Evolutionary conservation across 1,140 invertebrate genomes (phyloP).

Genomic region (Pseudomyrmex pallidus): DNA sequence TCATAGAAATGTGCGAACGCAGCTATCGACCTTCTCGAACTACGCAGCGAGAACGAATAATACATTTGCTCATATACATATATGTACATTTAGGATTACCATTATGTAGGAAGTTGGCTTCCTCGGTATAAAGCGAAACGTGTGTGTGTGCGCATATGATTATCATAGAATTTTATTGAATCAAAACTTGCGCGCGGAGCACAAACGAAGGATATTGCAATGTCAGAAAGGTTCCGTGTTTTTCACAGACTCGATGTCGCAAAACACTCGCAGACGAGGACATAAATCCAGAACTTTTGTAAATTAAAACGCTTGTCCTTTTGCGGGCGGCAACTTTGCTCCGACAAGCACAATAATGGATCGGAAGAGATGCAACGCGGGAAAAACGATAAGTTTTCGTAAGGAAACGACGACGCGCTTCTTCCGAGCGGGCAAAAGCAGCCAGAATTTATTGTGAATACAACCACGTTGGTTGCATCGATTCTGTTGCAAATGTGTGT

Average conservation of each 20-base stretch:
- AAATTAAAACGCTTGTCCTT: conserved; percentile 46
- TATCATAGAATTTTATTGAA: not conserved
- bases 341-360: conserved; percentile 46
- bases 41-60: not conserved
- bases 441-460: conserved; percentile 53
- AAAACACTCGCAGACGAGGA: not conserved
- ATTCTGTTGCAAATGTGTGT: conserved; percentile 17
- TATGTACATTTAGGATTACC: no score
- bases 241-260: not conserved
- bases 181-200: not conserved
- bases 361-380: conserved; percentile 31
- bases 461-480: conserved; percentile 22
- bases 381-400: conserved; percentile 47
- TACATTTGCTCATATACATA: not conserved
- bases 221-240: not conserved
- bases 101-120: no score
- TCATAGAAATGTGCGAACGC: conserved; percentile 39
- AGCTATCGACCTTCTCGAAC: not conserved
- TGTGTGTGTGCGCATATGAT: not conserved
- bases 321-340: conserved; percentile 13
- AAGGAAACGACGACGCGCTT: conserved; percentile 37
- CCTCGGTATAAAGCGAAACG: no score
- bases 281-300: conserved; percentile 43
- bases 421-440: conserved; percentile 41
- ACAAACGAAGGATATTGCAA: not conserved